These are phyloP conservation scores for Podarcis cretensis DNA, from an alignment of 2,113 vertebrate genomes.

Conservation along the genomic window DNA sequence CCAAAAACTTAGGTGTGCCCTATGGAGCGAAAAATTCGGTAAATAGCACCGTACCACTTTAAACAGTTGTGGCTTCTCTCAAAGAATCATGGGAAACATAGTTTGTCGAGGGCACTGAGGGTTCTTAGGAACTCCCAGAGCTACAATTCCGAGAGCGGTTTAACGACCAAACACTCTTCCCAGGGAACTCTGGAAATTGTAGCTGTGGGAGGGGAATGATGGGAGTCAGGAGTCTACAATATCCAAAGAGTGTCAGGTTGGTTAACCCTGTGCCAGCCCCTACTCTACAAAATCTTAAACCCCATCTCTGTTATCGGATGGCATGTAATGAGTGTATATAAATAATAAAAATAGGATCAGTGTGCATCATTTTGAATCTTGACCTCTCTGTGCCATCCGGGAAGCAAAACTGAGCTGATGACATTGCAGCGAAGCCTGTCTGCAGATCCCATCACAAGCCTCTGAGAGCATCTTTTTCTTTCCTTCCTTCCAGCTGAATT, in stretches of 20 bases:
- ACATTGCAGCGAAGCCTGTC: background rate
- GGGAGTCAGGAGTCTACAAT: background rate
- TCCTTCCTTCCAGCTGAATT: constrained; percentile 2
- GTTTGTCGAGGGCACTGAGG: no score
- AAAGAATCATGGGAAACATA: no score
- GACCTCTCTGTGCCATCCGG: background rate
- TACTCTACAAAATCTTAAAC: background rate
- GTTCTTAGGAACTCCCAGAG: no score
- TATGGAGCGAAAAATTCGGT: no score
- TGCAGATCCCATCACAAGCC: background rate
- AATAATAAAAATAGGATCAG: background rate
- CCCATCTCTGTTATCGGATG: background rate
- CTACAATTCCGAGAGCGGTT: no score
- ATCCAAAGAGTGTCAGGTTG: background rate
- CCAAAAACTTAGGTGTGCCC: no score
- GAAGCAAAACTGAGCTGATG: background rate
- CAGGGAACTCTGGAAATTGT: no score
- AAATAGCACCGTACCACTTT: no score
- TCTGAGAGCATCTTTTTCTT: background rate
- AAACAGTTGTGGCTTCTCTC: no score
- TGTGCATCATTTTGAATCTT: background rate
- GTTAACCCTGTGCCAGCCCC: background rate
- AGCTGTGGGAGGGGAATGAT: no score
- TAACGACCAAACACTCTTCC: no score
- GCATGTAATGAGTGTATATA: background rate